Base-by-base conservation (phyloP, 2,888 invertebrate species). In the Drosophila pegasa region DNA sequence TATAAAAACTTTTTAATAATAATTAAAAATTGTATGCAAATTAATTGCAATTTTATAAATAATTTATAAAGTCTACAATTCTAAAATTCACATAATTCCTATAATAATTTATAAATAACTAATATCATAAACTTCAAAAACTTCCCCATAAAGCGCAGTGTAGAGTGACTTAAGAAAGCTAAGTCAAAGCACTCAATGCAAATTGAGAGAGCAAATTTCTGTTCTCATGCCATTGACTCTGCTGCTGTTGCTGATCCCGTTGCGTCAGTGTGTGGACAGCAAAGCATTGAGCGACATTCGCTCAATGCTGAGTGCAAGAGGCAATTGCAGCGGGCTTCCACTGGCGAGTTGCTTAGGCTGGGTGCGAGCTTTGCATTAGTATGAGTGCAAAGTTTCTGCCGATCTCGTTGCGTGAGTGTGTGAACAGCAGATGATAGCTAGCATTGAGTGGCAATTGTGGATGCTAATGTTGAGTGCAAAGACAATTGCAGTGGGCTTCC, bases 361-460 rank as follows among this genome's bases (percentile, higher is more conserved):
- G 31, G 47, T 20, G 45, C 2, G n/a, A 25, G 25, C 7, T 9
- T 9, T 25, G 22, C 3, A 22, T 40, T 20, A 20, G 20, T 40
- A 40, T 43, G 25, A 43, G 45, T 45, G 45, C 7, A 10, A 16
- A 16, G n/a, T n/a, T n/a, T n/a, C n/a, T n/a, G 18, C 45, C 16
- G 45, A 45, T 45, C 27, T 16, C 45, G 16, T 45, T 45, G 12
- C 6, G 2, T 27, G 27, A 45, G 45, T 25, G 25, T 9, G 25
- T 25, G 43, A 9, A 25, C 25, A n/a, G 25, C 22, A 22, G 8
- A n/a, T 7, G 14, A 2, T 5, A 43, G 25, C 25, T 3, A 25
- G 25, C 43, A 45, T 10, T 41, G 41, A 43, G n/a, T 25, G 25
- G 9, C 2, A 3, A 22, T 20, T 25, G 22, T 41, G 25, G 25